Base-by-base conservation (phyloP, 2,888 invertebrate species). In the Allygus modestus region DNA sequence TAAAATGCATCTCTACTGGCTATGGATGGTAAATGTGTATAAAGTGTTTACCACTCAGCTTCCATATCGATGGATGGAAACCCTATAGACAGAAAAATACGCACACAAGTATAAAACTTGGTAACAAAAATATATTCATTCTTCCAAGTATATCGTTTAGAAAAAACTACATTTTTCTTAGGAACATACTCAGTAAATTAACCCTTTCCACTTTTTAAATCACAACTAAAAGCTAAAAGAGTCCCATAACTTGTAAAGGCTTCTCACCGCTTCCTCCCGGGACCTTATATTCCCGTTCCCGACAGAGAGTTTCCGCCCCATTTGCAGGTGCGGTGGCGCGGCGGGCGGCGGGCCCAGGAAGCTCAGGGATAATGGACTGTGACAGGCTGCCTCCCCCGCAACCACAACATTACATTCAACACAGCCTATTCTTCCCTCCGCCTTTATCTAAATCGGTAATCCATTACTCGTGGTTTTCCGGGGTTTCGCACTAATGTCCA, bases 301-400 rank as follows among this genome's bases (percentile, higher is more conserved):
- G 51, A 11, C 17, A 17, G 51, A 51, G 51, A 20, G 54, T 65
- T 65, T 65, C 65, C 65, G 65, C 1, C 0, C 65, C 65, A 65
- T 65, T n/a, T 65, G 12, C 28, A 28, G 28, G 65, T 26, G 28
- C 58, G 26, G 58, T 58, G 58, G 58, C 58, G 58, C 58, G 58
- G 58, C 26, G 58, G 58, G 51, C 51, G 20, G 58, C 58, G 58
- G 58, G 12, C 65, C 65, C 65, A 31, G 65, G 31, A 65, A 28
- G n/a, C 65, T 11, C 65, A 28, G 26, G 58, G 28, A 65, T 65
- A 65, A 65, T 65, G 65, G 65, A 28, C 31, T 65, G 65, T 28
- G 65, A 65, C 65, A 23, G 9, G 7, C 65, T n/a, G n/a, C n/a
- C n/a, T n/a, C n/a, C 5, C 58, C 37, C 37, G 37, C 37, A 37